Evolutionary conservation across 2,797 vertebrate genomes (phyloP), one percentile per base, ranked within the genome.

Genomic region (Hybognathus amarus): DNA sequence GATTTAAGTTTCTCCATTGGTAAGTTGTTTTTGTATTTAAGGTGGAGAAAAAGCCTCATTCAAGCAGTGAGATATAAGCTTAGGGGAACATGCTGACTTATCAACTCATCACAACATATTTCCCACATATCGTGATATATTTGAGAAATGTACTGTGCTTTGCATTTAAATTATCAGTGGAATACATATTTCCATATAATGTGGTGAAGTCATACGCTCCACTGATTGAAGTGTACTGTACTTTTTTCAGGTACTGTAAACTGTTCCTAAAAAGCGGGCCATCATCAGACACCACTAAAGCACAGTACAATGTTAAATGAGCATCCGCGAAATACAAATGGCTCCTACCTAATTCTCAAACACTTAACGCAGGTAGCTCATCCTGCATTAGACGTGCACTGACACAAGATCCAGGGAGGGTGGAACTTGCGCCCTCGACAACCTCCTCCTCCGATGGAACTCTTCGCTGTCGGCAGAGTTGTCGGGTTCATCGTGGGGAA

Each of bases 391-490:
- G 94, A 91, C 94, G 96, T n/a, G 94, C 97, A 99, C 92, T 96
- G 96, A 94, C 98, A 99, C n/a, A n/a, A n/a, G n/a, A n/a, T n/a
- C 97, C 97, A 99, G 91, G 90, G 87, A 86, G n/a, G 96, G 73
- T 50, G 83, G 91, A 92, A 96, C 93, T n/a, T 47, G 92, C 95
- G 85, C 90, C 92, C 86, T 96, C 97, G 90, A 95, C 97, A 93
- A 93, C 93, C 89, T 93, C 92, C 85, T 96, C 97, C 90, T 93
- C 93, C 89, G 97, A 97, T 87, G n/a, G 97, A 98, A 93, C 96
- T 99, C 90, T n/a, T 98, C 97, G 87, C 97, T 99, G 91, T 99
- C 97, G 27, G 96, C 97, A 1, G 97, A 97, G 94, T 97, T 97
- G 90, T 98, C 97, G 82, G 95, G 93, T 90, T 96, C 93, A 90